These are phyloP conservation scores for Lophotriccus pileatus DNA, from an alignment of 2,797 vertebrate species.

Conservation along the genomic window DNA sequence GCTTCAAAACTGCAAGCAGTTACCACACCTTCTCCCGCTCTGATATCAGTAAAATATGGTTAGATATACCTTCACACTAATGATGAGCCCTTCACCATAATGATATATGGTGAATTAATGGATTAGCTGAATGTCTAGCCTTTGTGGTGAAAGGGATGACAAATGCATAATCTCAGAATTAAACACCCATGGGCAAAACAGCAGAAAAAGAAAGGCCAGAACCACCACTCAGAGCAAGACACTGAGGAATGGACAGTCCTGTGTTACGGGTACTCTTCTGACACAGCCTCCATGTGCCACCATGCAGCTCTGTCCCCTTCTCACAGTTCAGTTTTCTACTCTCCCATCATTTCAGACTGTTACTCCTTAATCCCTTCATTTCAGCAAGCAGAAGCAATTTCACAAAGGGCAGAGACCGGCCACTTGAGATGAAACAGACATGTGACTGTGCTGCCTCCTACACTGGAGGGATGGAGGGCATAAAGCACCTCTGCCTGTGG, in stretches of 20 bases:
- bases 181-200: not conserved
- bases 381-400: not conserved
- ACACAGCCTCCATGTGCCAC: not conserved
- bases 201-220: not conserved
- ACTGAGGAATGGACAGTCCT: not conserved
- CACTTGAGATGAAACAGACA: not conserved
- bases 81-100: not conserved
- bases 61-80: not conserved
- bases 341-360: not conserved
- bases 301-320: not conserved
- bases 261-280: accelerated
- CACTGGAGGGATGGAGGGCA: not conserved
- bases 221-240: not conserved
- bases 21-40: not conserved
- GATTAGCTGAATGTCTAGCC: not conserved
- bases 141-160: not conserved
- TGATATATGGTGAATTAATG: not conserved
- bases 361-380: not conserved
- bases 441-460: not conserved
- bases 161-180: not conserved
- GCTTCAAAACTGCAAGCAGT: not conserved
- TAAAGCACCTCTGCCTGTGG: not conserved
- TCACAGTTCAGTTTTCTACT: accelerated
- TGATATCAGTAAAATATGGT: not conserved
- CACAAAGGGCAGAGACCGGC: not conserved